Conservation (phyloP, 37 sponge, comb jelly and placozoan genomes). For the Spongia lamella region DNA sequence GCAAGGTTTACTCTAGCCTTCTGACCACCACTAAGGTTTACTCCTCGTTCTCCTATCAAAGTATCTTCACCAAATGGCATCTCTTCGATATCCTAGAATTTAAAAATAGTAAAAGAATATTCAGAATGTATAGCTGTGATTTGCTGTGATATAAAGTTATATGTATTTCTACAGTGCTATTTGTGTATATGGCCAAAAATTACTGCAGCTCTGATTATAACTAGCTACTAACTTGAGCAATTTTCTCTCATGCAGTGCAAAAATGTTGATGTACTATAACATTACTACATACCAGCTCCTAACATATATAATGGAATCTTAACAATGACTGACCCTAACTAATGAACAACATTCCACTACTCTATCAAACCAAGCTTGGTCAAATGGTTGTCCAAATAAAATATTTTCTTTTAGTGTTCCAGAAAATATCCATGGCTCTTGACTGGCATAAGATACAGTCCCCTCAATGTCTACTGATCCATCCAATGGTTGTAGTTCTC, state of each 20-base stretch:
- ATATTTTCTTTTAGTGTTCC: conserved; percentile 76
- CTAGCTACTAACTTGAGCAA: no score
- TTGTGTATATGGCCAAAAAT: no score
- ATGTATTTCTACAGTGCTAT: no score
- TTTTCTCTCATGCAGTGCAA: no score
- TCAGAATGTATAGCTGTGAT: no score
- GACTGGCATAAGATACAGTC: conserved; percentile 56
- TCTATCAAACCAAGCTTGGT: conserved; percentile 34
- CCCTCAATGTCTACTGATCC: conserved; percentile 54
- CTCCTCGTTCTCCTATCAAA: conserved; percentile 88
- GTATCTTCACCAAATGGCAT: conserved; percentile 80
- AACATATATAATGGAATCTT: no score
- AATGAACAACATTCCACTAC: conserved; percentile 64
- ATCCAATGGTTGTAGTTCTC: conserved; percentile 45
- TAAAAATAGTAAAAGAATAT: neutral
- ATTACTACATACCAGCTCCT: no score
- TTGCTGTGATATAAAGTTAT: no score
- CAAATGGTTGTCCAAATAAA: conserved; percentile 51
- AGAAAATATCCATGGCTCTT: conserved; percentile 76
- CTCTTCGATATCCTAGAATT: conserved; percentile 55
- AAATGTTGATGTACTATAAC: no score
- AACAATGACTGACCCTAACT: conserved; percentile 27
- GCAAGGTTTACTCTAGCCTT: conserved; percentile 92
- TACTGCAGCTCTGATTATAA: no score
- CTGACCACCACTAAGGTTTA: conserved; percentile 94